Evolutionary conservation across 2,888 invertebrate genomes (phyloP), one percentile per base, ranked within the genome.

Genomic region (Tenthredo mesomela): DNA sequence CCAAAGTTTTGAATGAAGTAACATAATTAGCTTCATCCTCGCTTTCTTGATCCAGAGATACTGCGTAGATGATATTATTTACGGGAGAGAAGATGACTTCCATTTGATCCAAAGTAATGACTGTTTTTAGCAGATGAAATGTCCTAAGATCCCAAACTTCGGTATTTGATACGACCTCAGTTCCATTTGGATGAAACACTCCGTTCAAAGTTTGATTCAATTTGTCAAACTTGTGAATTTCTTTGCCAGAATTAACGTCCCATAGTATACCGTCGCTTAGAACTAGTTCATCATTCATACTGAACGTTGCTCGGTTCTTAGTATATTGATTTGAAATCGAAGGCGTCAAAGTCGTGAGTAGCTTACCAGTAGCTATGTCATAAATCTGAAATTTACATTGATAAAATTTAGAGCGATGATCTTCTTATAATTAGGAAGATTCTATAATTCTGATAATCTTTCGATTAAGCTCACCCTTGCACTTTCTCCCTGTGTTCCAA

Each of bases 111-210:
- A 99, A 94, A 0, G 97, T 96, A 0, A 99, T 98, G 82, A 99
- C 99, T 0, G 99, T 99, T 92, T 98, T 96, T 54, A 99, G 94
- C 67, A 99, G 94, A 91, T 98, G 98, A 93, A 98, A 99, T 67
- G 98, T 99, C 88, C 99, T 94, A 40, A 99, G 93, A 93, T 99
- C 99, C 99, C 99, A 99, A 84, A 99, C 98, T 95, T 99, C 99
- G 0, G 99, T 98, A 92, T 99, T 99, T 84, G 99, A 98, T 90
- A 99, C 97, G 95, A 97, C 98, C 94, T 99, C 99, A 86, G 98
- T 94, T 0, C 98, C 98, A 92, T 98, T 98, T 0, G 99, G 99
- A 95, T 99, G 99, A 91, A 99, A 99, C 7, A 98, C 97, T 0
- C 99, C 99, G 91, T 98, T 99, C 85, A 98, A 96, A 67, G 97